Percentiles rank a stretch among this genome's conserved stretches.
Conservation (phyloP, 1,140 invertebrate genomes). For the Leptinotarsa lineolata region DNA sequence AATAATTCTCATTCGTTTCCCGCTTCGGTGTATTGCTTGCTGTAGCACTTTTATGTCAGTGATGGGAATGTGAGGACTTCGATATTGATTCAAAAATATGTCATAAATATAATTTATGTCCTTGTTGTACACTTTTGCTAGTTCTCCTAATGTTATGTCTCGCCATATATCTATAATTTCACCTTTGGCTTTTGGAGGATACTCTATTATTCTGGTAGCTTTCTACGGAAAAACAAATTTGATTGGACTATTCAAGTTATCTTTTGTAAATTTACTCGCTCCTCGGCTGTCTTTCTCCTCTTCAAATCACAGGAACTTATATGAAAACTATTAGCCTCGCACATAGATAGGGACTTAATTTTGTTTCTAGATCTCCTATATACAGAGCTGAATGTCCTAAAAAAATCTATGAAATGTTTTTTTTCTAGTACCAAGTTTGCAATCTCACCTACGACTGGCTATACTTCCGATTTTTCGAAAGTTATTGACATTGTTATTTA, state of each 20-base stretch:
- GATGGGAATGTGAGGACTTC: slow-evolving; percentile 42
- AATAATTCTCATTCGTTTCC: slow-evolving; percentile 49
- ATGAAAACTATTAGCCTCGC: slow-evolving; percentile 24
- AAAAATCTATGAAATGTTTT: slow-evolving; percentile 15
- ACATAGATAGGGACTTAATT: background rate
- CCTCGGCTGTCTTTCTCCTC: slow-evolving; percentile 59
- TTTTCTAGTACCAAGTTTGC: background rate
- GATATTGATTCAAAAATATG: slow-evolving; percentile 49
- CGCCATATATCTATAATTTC: slow-evolving; percentile 71
- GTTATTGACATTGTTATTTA: background rate
- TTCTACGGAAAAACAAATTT: slow-evolving; percentile 54
- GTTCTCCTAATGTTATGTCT: slow-evolving; percentile 75
- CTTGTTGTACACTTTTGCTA: slow-evolving; percentile 66
- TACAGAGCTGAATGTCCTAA: slow-evolving; percentile 23
- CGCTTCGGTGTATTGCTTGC: slow-evolving; percentile 45
- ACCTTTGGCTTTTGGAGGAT: slow-evolving; percentile 58
- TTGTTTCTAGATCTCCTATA: slow-evolving; percentile 28
- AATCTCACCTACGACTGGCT: background rate
- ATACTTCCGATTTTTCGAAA: background rate
- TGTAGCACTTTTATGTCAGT: slow-evolving; percentile 48
- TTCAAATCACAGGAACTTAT: slow-evolving; percentile 51
- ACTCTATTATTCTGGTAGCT: slow-evolving; percentile 59
- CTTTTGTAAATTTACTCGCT: slow-evolving; percentile 52
- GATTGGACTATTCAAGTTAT: background rate
- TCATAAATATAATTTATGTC: slow-evolving; percentile 54